Evolutionary conservation across 2,797 vertebrate genomes (phyloP), one percentile per base, ranked within the genome.

Genomic region (Gambusia yucatana): DNA sequence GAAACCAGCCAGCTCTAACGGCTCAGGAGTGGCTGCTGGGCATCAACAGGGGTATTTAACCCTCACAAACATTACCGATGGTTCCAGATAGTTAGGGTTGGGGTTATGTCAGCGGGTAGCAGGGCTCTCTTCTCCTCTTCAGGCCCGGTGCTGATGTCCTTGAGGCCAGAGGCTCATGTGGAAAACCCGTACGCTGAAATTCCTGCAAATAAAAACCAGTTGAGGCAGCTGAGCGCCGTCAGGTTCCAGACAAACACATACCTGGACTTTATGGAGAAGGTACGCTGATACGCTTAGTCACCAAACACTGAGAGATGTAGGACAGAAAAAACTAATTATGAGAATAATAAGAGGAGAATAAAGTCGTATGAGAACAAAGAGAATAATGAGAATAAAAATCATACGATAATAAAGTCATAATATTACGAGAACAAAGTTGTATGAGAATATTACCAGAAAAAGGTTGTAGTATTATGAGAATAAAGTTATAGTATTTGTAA

Each of bases 11-110:
- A 0, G 95, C 97, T 0, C 82, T 98, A 92, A 97, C 96, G 0
- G 97, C 97, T 73, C 93, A 91, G 36, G 95, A 98, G 91, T 99
- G 98, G 98, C 94, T 99, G 81, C 81, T 39, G 0, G 97, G 97
- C 65, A 48, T 96, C 78, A 93, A 97, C 88, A 96, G 95, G 96
- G 97, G 98, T 98, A 88, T 95, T 93, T 73, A 0, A 25, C 1
- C 3, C 28, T 2, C 6, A 1, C 2, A 0, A 5, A 13, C 57
- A 36, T 30, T 52, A 33, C 17, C 4, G 1, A 41, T 30, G 28
- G 44, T 30, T 14, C 6, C 9, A 13, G 10, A 2, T 22, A 14
- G 33, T 36, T 48, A 1, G 17, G 25, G 33, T 36, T 48, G 0
- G 17, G 5, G 17, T 22, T 6, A 11, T 5, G 3, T 8, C 14